A percentile compares a stretch with the other conserved stretches of the same genome.
Conservation (phyloP, 2,888 invertebrate genomes). For the Thyatira batis region DNA sequence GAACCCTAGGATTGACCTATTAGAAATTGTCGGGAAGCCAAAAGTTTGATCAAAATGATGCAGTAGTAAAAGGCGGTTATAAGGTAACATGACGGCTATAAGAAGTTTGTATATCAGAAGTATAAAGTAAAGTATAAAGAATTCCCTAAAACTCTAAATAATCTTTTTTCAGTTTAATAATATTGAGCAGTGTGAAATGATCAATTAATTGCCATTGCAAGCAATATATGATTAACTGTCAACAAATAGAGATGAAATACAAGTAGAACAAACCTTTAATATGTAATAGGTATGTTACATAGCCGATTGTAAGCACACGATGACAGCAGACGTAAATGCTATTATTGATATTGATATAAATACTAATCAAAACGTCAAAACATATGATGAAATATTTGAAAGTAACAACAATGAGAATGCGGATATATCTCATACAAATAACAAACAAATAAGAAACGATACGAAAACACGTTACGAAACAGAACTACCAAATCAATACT, state of each 20-base stretch:
- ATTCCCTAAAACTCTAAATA: too few species aligned
- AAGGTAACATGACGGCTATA: too few species aligned
- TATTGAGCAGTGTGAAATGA: too few species aligned
- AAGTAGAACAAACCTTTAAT: neutral
- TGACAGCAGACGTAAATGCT: slow-evolving; percentile 8
- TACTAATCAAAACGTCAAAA: slow-evolving; percentile 22
- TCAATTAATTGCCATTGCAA: too few species aligned
- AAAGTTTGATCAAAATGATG: too few species aligned
- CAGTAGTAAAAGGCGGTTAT: too few species aligned
- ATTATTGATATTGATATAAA: slow-evolving; percentile 24
- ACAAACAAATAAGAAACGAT: slow-evolving; percentile 35
- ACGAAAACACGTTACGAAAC: slow-evolving; percentile 46
- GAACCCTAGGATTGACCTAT: too few species aligned
- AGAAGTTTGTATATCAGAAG: too few species aligned
- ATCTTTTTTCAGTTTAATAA: too few species aligned
- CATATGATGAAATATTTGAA: slow-evolving; percentile 26
- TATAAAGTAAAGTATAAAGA: too few species aligned
- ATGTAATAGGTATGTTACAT: neutral
- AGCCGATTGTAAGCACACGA: neutral
- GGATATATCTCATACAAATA: slow-evolving; percentile 33
- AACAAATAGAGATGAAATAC: neutral
- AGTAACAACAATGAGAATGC: slow-evolving; percentile 34
- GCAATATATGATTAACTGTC: too few species aligned
- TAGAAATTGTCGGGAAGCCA: too few species aligned
- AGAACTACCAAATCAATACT: slow-evolving; percentile 27